Base-by-base conservation (phyloP, 2,888 invertebrate species). In the Habrosyne pyritoides region DNA sequence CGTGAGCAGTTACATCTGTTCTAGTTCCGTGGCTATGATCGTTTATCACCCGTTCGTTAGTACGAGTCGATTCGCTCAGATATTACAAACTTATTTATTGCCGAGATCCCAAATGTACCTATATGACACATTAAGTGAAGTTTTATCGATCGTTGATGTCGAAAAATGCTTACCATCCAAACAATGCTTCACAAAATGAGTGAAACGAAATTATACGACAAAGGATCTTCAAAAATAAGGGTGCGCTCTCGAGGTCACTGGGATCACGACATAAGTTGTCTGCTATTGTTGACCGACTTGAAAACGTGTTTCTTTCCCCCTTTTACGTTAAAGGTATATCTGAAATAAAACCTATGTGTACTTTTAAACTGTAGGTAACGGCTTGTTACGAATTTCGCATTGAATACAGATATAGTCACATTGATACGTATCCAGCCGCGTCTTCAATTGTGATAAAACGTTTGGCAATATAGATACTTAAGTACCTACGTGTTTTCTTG, bases 141-240 rank as follows among this genome's bases (percentile, higher is more conserved):
- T 42, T 42, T 18, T 46, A 6, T 30, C 53, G 47, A 7, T 53
- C 42, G 53, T 36, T 53, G 51, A 53, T 21, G 2, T 24, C 47
- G 7, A 33, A 51, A 21, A 47, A 53, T 18, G 53, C 51, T 7
- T 47, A 47, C 42, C 56, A 56, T 53, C 53, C 48, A 42, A 42
- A 42, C 42, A 42, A 42, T 42, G 42, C 42, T 42, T 18, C 42
- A 42, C 42, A 42, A 42, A 42, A 42, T 42, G 42, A 42, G 42
- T 42, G 42, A 42, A 42, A 42, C 42, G 42, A 42, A 42, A 42
- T 42, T 42, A 42, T 42, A 42, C 42, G 42, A 42, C 42, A 42
- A 42, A 42, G 42, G 42, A 42, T 42, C 42, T 42, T 42, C 42
- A 42, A 42, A 42, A 42, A 42, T 42, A 42, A 42, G 42, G 42